Evolutionary conservation across 2,113 vertebrate species (phyloP), one percentile per base, ranked within the genome.

Genomic region (Tyto alba): DNA sequence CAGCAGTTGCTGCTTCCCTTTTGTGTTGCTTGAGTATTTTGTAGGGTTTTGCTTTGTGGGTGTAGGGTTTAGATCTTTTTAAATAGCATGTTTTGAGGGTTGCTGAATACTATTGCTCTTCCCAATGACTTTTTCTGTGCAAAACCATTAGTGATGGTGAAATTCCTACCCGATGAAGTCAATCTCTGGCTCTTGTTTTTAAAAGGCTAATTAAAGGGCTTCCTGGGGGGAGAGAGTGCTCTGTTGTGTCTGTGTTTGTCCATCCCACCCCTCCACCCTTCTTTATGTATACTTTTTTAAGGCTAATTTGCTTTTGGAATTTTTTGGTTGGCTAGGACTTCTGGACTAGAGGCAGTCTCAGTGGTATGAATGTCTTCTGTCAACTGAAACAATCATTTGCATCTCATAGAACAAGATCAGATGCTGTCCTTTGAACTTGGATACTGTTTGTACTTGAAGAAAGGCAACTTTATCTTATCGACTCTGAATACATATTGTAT

Each of bases 381-480:
- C 63, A 38, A 63, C 59, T 86, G 88, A 90, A 94, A 85, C 66
- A 88, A 67, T 94, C 53, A 71, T 69, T 91, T 85, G 50, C 71
- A 59, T 94, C 85, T 88, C 71, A 32, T 1, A 80, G 87, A 85
- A 80, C 45, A 69, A 88, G 88, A 91, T 80, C 17, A 41, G 74
- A 73, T 90, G 57, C 62, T 87, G 48, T 94, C n/a, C 85, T 90
- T 93, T 91, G 67, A 94, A 88, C 85, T 41, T 89, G 20, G 34
- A 83, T 90, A 69, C 74, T 90, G 45, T 94, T 85, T 93, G 78
- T 90, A 63, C 82, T 88, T 85, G 67, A 95, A 91, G 63, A 90
- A 94, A 91, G 38, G 38, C 63, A 91, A 50, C 71, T 94, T 95
- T 79, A 91, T 93, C 71, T 94, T 88, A 74, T 93, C 78, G 73